A percentile compares a stretch with the other conserved stretches of the same genome.
Conservation (phyloP, 2,888 invertebrate genomes). For the Brachynemurus nebulosus region DNA sequence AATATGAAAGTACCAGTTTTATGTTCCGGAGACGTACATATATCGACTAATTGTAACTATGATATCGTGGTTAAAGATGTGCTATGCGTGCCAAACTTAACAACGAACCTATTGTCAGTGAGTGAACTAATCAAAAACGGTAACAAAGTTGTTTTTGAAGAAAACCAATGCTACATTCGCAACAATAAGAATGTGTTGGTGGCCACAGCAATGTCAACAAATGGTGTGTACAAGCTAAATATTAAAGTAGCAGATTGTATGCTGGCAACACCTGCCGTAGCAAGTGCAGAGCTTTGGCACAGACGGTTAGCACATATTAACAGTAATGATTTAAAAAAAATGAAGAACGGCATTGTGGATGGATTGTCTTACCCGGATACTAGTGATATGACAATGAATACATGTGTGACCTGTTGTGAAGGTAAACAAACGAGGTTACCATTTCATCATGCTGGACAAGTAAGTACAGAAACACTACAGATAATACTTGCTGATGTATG, state of each 20-base stretch:
- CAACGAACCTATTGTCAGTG: slow-evolving; percentile 15
- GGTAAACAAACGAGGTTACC: slow-evolving; percentile 22
- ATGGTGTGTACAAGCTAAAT: slow-evolving; percentile 17
- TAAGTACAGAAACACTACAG: slow-evolving; percentile 16
- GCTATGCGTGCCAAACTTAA: not conserved
- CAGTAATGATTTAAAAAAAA: slow-evolving; percentile 6
- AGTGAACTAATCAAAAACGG: slow-evolving; percentile 19
- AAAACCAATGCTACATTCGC: not conserved
- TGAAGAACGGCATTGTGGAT: not conserved
- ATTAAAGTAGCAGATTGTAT: not conserved
- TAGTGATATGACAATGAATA: slow-evolving; percentile 11
- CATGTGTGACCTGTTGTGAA: slow-evolving; percentile 19
- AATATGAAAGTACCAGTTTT: slow-evolving; percentile 17
- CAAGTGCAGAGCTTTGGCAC: not conserved
- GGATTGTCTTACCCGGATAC: slow-evolving; percentile 10
- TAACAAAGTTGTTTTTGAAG: slow-evolving; percentile 10
- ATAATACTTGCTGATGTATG: slow-evolving; percentile 15
- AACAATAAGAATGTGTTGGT: slow-evolving; percentile 24
- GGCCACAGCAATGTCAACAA: not conserved
- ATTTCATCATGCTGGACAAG: slow-evolving; percentile 17
- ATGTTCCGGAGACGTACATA: slow-evolving; percentile 16
- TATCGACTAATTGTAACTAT: slow-evolving; percentile 13
- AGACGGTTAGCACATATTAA: slow-evolving; percentile 2
- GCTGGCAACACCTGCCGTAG: not conserved
- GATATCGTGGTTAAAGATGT: not conserved